Percentiles rank a stretch among this genome's conserved stretches.
Evolutionary conservation across 1,140 invertebrate genomes (phyloP).

Genomic region (Drosophila eugracilis): DNA sequence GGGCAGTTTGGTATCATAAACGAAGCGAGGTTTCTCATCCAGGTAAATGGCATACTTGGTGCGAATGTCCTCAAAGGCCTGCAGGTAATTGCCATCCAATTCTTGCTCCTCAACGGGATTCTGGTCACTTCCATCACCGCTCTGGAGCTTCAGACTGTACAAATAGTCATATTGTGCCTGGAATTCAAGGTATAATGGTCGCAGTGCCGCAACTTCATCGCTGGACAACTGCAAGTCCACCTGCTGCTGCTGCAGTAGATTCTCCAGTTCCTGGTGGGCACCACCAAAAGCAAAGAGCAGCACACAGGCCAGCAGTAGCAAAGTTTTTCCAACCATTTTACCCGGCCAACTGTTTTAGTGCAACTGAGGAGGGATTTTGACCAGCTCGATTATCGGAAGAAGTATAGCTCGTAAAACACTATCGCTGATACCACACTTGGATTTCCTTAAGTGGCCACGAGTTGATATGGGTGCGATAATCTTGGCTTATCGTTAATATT

Average conservation of each 20-base stretch:
- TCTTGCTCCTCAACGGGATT: background rate
- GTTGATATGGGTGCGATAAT: slow-evolving; percentile 61
- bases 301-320: slow-evolving; percentile 38
- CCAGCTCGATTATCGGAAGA: slow-evolving; percentile 21
- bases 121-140: slow-evolving; percentile 51
- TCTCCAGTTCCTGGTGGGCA: slow-evolving; percentile 48
- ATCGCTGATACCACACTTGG: slow-evolving; percentile 56
- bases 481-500: slow-evolving; percentile 42
- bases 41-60: slow-evolving; percentile 37
- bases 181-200: slow-evolving; percentile 64
- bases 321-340: slow-evolving; percentile 31
- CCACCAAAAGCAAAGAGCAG: slow-evolving; percentile 13
- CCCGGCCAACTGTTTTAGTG: slow-evolving; percentile 13
- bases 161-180: slow-evolving; percentile 71
- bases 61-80: slow-evolving; percentile 51
- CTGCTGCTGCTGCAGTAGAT: slow-evolving; percentile 49
- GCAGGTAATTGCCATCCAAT: slow-evolving; percentile 34
- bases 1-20: slow-evolving; percentile 69
- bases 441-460: slow-evolving; percentile 46
- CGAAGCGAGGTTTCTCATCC: slow-evolving; percentile 40
- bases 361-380: slow-evolving; percentile 42
- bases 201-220: slow-evolving; percentile 58
- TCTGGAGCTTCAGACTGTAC: slow-evolving; percentile 38
- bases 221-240: slow-evolving; percentile 51
- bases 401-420: slow-evolving; percentile 38